Base-by-base conservation (phyloP, 1,140 invertebrate species). In the Drosophila bipectinata region DNA sequence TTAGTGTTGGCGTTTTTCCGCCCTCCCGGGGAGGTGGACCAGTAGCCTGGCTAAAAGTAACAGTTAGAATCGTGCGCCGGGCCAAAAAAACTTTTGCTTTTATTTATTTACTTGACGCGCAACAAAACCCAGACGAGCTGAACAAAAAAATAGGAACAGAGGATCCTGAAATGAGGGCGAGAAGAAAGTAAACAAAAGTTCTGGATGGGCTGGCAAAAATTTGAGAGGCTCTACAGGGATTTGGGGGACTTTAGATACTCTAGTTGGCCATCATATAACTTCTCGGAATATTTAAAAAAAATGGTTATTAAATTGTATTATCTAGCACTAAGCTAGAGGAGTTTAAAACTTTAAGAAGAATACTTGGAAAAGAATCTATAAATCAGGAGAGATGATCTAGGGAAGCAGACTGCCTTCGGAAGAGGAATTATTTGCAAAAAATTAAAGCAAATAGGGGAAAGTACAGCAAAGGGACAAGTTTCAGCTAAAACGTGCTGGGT, bases 31-130 rank as follows among this genome's bases (percentile, higher is more conserved):
- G 52, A 32, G 41, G 18, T 45, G 52, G 45, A 63, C 15, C 26
- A 52, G 24, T 21, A 72, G 68, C 15, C 30, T 30, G 54, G 21
- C 52, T 10, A 59, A 60, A 67, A 74, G 49, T 68, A 79, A 83
- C 77, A 74, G 77, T 77, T 74, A 61, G 69, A 83, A 71, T 75
- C 77, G 62, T 57, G 68, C 63, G 72, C 77, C 66, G 79, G 77
- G 64, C 77, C 67, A 57, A 79, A 83, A 83, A 83, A 83, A 69
- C 6, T 83, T 83, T 83, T 83, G 79, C 79, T 83, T 83, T 79
- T 83, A 83, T 83, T 83, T 83, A 83, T 83, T 83, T 83, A 83
- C 79, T 83, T 83, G 79, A 73, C 47, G 47, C 48, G 60, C 53
- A 56, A 52, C 74, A 63, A 71, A 77, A 62, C 37, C 52, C 59